phyloP scores from a whole-genome alignment of 2,113 vertebrate genomes.

The Sinocyclocheilus anophthalmus region DNA sequence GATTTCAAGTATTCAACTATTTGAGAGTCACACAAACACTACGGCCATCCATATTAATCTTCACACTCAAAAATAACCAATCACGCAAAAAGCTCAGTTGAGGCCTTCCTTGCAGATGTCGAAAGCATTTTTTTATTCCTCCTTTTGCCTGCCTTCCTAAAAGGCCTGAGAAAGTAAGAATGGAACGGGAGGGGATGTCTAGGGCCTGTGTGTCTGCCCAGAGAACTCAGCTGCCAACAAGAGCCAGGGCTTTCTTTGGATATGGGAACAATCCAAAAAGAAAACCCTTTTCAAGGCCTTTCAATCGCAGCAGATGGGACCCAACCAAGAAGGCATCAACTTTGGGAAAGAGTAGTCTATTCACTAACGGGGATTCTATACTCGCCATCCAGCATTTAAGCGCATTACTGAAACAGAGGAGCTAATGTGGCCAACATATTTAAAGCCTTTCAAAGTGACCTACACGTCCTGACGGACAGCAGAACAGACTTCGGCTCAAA shows the following conservation, averaged over 20 bases:
- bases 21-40: not conserved
- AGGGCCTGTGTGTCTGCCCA: slow-evolving; percentile 33
- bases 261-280: slow-evolving; percentile 42
- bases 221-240: slow-evolving; percentile 51
- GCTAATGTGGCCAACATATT: slow-evolving; percentile 48
- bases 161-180: slow-evolving; percentile 50
- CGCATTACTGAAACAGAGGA: slow-evolving; percentile 47
- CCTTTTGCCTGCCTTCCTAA: slow-evolving; percentile 34
- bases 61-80: not conserved
- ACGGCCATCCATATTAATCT: not conserved
- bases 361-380: slow-evolving; percentile 24
- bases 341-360: slow-evolving; percentile 36
- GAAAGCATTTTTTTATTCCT: slow-evolving; percentile 14
- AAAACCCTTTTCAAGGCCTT: slow-evolving; percentile 52
- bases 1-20: not conserved
- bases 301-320: slow-evolving; percentile 53
- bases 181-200: slow-evolving; percentile 41
- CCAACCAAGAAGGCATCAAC: slow-evolving; percentile 49
- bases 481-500: not conserved
- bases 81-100: not conserved
- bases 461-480: slow-evolving; percentile 8
- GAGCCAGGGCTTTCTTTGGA: slow-evolving; percentile 44
- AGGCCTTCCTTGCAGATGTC: not conserved
- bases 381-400: slow-evolving; percentile 45
- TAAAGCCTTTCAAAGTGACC: slow-evolving; percentile 45